These are phyloP conservation scores for Saccostrea glomerata DNA, from an alignment of 1,140 invertebrate species.

Conservation along the genomic window DNA sequence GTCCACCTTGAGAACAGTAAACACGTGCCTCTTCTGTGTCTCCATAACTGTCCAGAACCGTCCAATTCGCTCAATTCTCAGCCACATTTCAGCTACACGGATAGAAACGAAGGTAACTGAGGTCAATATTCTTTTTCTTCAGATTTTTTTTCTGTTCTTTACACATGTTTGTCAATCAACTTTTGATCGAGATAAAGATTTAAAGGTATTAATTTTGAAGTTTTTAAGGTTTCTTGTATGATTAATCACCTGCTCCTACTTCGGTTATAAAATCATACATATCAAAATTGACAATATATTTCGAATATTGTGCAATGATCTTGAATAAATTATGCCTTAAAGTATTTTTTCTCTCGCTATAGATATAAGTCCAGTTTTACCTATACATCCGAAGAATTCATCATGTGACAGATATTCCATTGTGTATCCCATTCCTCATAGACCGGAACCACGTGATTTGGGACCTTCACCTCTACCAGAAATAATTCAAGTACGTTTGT, in stretches of 20 bases:
- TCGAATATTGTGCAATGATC: not conserved
- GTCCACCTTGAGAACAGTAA: constrained; percentile 51
- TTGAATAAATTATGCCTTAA: not conserved
- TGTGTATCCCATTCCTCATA: constrained; percentile 34
- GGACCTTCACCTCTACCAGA: constrained; percentile 30
- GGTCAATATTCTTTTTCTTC: not conserved
- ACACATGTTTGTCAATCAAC: no score
- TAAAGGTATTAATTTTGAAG: no score
- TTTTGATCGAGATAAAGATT: no score
- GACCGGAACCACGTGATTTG: not conserved
- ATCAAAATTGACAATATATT: no score
- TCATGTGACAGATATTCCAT: not conserved
- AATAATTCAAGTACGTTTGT: constrained; percentile 45
- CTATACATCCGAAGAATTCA: constrained; percentile 32
- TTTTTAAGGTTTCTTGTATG: no score
- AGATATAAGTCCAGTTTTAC: constrained; percentile 25
- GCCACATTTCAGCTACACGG: not conserved
- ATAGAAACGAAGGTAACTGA: constrained; percentile 7
- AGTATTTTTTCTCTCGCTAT: not conserved
- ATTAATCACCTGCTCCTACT: no score
- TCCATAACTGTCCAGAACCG: constrained; percentile 48
- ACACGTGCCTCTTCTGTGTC: constrained; percentile 48
- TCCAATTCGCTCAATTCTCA: not conserved
- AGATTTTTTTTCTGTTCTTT: not conserved
- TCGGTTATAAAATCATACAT: no score